Percentiles rank a stretch among this genome's conserved stretches.
These are phyloP conservation scores for Hystrix brachyura DNA, from an alignment of 2,113 vertebrate species.

Conservation along the genomic window DNA sequence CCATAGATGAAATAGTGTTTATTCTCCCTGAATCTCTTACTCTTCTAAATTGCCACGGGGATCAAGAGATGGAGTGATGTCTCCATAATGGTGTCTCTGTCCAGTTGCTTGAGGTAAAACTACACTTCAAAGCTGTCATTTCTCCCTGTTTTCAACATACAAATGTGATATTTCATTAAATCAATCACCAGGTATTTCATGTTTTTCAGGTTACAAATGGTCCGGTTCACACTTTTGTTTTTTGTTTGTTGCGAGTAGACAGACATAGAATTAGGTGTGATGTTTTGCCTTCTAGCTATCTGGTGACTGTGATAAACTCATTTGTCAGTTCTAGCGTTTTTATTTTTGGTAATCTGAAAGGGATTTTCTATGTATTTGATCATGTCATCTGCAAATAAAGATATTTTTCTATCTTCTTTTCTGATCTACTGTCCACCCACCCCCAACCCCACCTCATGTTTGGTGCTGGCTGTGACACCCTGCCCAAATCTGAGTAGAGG, in stretches of 20 bases:
- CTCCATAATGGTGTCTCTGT: neutral
- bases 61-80: too few species aligned
- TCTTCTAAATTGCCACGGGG: neutral
- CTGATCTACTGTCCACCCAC: neutral
- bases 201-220: neutral
- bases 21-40: neutral
- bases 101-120: neutral
- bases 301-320: neutral
- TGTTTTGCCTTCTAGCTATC: neutral
- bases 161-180: neutral
- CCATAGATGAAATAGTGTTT: conserved; percentile 5
- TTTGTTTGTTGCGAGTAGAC: neutral
- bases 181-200: neutral
- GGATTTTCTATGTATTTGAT: neutral
- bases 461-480: too few species aligned
- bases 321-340: neutral
- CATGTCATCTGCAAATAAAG: neutral
- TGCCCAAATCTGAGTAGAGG: too few species aligned
- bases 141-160: neutral
- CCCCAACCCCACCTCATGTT: neutral
- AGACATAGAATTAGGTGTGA: neutral
- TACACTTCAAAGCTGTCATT: neutral
- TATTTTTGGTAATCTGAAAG: neutral
- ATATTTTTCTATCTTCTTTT: neutral
- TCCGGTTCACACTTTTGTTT: neutral